These are phyloP conservation scores for Nyctalus aviator DNA, from an alignment of 2,797 vertebrate genomes.

Conservation along the genomic window DNA sequence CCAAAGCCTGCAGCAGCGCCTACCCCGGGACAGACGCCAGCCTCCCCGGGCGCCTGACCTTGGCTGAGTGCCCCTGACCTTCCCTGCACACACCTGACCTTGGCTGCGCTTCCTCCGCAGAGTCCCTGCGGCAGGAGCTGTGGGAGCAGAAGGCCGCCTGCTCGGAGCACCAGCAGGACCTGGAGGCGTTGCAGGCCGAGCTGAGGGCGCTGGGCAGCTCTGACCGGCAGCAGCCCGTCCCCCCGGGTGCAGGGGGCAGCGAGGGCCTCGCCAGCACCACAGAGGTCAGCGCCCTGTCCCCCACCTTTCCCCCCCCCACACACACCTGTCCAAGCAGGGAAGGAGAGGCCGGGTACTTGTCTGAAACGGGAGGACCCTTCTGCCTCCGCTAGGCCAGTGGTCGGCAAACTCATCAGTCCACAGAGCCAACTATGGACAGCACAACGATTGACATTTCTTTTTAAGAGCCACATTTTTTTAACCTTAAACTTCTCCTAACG, in stretches of 20 bases:
- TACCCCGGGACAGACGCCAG: background rate
- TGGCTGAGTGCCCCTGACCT: too few species aligned
- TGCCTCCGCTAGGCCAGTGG: too few species aligned
- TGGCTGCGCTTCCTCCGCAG: conserved; percentile 77
- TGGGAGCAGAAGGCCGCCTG: conserved; percentile 92
- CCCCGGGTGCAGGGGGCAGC: background rate
- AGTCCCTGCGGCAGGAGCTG: conserved; percentile 93
- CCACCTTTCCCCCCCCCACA: background rate
- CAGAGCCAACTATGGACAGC: too few species aligned
- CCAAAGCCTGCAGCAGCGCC: background rate
- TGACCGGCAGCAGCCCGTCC: conserved; percentile 88
- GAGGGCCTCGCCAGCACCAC: conserved; percentile 69
- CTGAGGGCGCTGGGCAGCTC: conserved; percentile 90
- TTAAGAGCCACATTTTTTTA: too few species aligned
- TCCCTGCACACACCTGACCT: background rate
- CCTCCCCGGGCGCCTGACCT: background rate
- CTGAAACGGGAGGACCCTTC: background rate
- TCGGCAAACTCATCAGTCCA: too few species aligned
- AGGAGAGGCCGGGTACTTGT: too few species aligned
- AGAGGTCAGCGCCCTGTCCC: conserved; percentile 52
- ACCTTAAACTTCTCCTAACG: too few species aligned
- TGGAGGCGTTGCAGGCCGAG: conserved; percentile 92
- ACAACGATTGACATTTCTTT: too few species aligned
- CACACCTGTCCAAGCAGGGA: background rate
- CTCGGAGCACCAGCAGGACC: conserved; percentile 93